phyloP scores from a whole-genome alignment of 2,888 invertebrate genomes.

The Drosophila niveifrons region DNA sequence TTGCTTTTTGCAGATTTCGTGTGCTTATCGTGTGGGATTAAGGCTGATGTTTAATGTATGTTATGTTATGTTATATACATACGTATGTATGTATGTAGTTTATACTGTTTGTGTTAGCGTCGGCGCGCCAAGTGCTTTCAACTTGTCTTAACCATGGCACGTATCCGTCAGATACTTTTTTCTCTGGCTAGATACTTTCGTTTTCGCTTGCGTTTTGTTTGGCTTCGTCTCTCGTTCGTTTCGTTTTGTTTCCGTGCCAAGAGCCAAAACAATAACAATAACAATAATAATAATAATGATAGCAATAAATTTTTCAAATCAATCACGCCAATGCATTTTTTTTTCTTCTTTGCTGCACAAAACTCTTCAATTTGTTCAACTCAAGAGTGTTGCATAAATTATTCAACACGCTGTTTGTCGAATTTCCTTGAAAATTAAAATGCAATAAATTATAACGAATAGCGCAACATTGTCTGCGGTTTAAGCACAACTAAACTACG shows the following conservation, averaged over 20 bases:
- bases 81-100: background rate
- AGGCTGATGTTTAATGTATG: conserved; percentile 29
- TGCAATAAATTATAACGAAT: conserved; percentile 11
- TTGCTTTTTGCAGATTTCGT: conserved; percentile 17
- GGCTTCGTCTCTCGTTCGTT: conserved; percentile 8
- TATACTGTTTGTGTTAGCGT: conserved; percentile 18
- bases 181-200: conserved; percentile 40
- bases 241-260: conserved; percentile 54
- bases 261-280: conserved; percentile 42
- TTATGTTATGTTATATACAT: conserved; percentile 13
- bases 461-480: conserved; percentile 7
- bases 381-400: conserved; percentile 53
- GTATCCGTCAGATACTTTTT: conserved; percentile 42
- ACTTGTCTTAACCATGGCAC: conserved; percentile 29
- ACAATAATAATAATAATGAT: conserved; percentile 30
- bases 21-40: conserved; percentile 30
- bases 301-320: conserved; percentile 34
- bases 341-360: conserved; percentile 39
- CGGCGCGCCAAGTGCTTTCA: conserved; percentile 50
- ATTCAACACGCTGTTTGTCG: conserved; percentile 18
- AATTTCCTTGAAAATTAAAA: conserved; percentile 26
- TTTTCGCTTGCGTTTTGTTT: conserved; percentile 30
- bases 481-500: background rate
- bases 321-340: conserved; percentile 56
- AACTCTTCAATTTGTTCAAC: conserved; percentile 54